A percentile compares a stretch with the other conserved stretches of the same genome.
These are phyloP conservation scores for Bambusicola thoracicus DNA, from an alignment of 2,113 vertebrate genomes.

Conservation along the genomic window DNA sequence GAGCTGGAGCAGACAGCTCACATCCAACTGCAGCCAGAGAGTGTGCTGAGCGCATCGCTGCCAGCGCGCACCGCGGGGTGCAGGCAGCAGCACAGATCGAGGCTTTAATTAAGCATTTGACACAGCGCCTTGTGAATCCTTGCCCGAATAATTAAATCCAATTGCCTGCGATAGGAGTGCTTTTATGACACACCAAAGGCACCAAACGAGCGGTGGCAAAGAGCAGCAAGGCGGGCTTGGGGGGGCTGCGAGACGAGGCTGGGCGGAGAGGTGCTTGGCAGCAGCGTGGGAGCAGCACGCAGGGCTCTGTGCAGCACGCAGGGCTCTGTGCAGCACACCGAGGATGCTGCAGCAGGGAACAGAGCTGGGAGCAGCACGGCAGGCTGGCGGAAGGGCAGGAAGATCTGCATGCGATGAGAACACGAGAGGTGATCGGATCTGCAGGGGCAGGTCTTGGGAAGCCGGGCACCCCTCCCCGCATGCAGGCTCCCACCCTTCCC, in stretches of 20 bases:
- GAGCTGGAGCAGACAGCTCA: not conserved
- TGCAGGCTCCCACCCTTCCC: constrained; percentile 20
- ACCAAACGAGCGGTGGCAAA: not conserved
- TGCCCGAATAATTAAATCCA: not conserved
- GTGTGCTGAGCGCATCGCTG: not conserved
- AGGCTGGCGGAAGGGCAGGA: not conserved
- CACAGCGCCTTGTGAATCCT: not conserved
- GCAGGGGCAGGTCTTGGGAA: constrained; percentile 45
- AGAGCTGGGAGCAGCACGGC: not conserved
- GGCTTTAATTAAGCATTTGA: not conserved
- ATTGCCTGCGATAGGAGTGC: not conserved
- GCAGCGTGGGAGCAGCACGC: not conserved
- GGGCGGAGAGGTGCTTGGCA: fast-evolving
- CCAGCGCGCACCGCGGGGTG: not conserved
- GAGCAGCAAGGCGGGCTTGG: not conserved
- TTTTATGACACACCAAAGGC: not conserved
- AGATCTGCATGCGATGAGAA: not conserved
- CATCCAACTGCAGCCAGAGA: not conserved
- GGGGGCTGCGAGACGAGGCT: not conserved
- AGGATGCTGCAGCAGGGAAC: not conserved
- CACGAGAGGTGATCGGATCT: constrained; percentile 7
- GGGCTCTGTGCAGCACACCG: not conserved
- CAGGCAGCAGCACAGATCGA: not conserved
- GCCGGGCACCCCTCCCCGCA: not conserved
- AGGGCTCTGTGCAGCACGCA: not conserved